Percentiles rank a stretch among this genome's conserved stretches.
These are phyloP conservation scores for Diabrotica balteata DNA, from an alignment of 2,888 invertebrate species.

Conservation along the genomic window DNA sequence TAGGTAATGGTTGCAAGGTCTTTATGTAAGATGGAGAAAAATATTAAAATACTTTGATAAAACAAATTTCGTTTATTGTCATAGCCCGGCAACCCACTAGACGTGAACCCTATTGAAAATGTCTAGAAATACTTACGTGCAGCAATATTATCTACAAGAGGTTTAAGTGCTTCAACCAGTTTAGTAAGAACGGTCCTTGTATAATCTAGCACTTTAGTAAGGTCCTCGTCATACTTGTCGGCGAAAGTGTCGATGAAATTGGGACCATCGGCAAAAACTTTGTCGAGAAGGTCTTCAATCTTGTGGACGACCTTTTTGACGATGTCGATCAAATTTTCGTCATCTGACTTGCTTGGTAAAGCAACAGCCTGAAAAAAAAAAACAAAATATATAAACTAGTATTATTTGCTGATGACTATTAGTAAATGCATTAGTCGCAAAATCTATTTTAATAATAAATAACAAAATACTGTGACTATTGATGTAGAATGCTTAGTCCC, in stretches of 20 bases:
- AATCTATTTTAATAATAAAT: too few species aligned
- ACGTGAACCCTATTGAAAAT: too few species aligned
- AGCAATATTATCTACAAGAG: neutral
- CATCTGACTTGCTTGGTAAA: constrained; percentile 3
- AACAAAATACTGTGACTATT: too few species aligned
- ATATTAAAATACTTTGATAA: too few species aligned
- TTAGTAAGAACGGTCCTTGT: neutral
- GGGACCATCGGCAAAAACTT: neutral
- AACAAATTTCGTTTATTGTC: too few species aligned
- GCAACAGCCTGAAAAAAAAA: constrained; percentile 6
- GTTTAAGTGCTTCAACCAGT: neutral
- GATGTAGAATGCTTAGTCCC: too few species aligned
- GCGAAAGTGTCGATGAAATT: neutral
- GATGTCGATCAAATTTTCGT: neutral
- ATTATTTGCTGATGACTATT: too few species aligned
- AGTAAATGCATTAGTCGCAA: too few species aligned
- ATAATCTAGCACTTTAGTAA: neutral
- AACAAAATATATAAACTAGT: neutral
- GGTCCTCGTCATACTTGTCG: neutral
- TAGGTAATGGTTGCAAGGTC: too few species aligned
- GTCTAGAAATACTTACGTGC: neutral
- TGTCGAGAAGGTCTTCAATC: constrained; percentile 6
- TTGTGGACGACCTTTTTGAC: constrained; percentile 7
- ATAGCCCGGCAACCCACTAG: too few species aligned
- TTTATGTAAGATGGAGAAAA: too few species aligned